These are phyloP conservation scores for Subanguina moxae DNA, from an alignment of 1,140 invertebrate species.

Conservation along the genomic window DNA sequence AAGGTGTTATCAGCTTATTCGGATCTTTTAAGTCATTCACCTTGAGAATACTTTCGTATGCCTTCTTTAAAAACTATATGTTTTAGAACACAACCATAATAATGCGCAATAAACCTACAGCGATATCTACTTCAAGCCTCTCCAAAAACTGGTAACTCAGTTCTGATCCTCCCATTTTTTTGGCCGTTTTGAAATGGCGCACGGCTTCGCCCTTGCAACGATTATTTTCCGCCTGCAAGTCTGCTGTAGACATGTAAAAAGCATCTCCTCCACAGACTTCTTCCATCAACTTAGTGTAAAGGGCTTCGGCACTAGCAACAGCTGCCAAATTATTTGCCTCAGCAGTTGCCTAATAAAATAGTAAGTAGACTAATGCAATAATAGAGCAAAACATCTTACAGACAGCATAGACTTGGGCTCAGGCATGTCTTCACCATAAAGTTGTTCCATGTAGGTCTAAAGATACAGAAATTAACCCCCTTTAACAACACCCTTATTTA, in stretches of 20 bases:
- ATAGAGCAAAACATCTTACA: slow-evolving; percentile 64
- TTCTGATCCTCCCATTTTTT: slow-evolving; percentile 56
- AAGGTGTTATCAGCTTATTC: too few species aligned
- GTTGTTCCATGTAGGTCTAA: slow-evolving; percentile 88
- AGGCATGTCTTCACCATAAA: slow-evolving; percentile 86
- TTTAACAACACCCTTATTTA: slow-evolving; percentile 5
- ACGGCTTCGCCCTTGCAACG: slow-evolving; percentile 43
- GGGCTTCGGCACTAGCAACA: slow-evolving; percentile 84
- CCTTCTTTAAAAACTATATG: too few species aligned
- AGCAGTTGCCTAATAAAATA: slow-evolving; percentile 78
- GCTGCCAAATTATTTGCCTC: slow-evolving; percentile 93
- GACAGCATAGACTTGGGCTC: slow-evolving; percentile 98
- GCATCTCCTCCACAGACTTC: slow-evolving; percentile 57
- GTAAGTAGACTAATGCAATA: neutral
- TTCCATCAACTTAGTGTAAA: slow-evolving; percentile 88
- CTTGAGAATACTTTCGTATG: too few species aligned
- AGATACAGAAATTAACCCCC: slow-evolving; percentile 35
- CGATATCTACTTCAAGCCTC: slow-evolving; percentile 54
- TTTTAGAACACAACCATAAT: too few species aligned
- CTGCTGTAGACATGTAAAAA: slow-evolving; percentile 50
- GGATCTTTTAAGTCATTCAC: too few species aligned
- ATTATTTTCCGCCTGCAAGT: slow-evolving; percentile 47
- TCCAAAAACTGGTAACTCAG: slow-evolving; percentile 53
- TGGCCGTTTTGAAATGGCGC: slow-evolving; percentile 47
- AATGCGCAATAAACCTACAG: slow-evolving; percentile 40